Conservation (phyloP, 2,888 invertebrate species). For the Macrophya alboannulata region DNA sequence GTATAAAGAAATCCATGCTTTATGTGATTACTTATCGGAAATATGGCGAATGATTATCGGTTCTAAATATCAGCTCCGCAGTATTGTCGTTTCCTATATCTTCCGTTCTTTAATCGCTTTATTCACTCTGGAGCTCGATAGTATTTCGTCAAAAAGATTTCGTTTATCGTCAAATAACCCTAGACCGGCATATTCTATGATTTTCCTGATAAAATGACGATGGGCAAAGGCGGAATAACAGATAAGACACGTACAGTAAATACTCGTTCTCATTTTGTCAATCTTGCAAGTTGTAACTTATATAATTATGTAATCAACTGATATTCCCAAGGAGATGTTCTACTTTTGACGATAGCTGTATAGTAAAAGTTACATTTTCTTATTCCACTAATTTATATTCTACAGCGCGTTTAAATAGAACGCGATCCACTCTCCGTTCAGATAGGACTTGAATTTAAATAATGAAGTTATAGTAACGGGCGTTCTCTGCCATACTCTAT, state of each 20-base stretch:
- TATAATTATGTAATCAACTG: neutral
- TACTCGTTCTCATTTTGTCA: neutral
- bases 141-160: neutral
- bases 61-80: neutral
- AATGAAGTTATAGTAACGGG: neutral
- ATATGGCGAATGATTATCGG: neutral
- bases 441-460: neutral
- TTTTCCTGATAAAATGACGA: constrained; percentile 1
- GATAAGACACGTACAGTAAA: neutral
- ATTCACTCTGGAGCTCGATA: neutral
- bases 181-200: neutral
- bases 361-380: neutral
- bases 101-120: neutral
- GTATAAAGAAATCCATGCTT: neutral
- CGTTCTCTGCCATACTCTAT: neutral
- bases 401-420: neutral
- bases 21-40: neutral
- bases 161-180: neutral
- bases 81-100: neutral
- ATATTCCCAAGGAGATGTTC: neutral
- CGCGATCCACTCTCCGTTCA: neutral
- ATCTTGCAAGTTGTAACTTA: neutral
- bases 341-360: neutral
- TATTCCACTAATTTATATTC: neutral
- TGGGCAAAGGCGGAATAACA: neutral